phyloP scores from a whole-genome alignment of 2,113 vertebrate genomes.

The Mobula birostris region DNA sequence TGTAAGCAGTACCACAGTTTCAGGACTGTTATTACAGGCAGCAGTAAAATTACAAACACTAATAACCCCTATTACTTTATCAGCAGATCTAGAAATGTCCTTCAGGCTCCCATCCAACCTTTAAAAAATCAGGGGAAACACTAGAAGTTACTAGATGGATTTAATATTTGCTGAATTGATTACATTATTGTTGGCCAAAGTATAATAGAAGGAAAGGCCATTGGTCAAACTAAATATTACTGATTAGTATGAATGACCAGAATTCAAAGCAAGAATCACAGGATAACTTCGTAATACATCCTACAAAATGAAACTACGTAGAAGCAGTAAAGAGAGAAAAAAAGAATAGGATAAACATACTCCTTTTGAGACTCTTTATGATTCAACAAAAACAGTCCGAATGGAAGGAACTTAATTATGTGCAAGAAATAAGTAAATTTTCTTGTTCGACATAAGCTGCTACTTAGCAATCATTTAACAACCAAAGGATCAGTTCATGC shows the following conservation, averaged over 20 bases:
- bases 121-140: too few species aligned
- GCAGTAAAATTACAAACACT: background rate
- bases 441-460: constrained; percentile 6
- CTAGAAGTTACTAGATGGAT: too few species aligned
- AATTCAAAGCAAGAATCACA: background rate
- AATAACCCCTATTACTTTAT: too few species aligned
- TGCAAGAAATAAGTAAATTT: constrained; percentile 18
- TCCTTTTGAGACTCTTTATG: background rate
- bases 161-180: too few species aligned
- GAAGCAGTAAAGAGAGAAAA: background rate
- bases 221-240: background rate
- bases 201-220: background rate
- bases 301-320: background rate
- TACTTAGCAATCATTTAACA: constrained; percentile 22
- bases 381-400: background rate
- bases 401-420: background rate
- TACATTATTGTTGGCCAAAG: background rate
- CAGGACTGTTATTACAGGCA: background rate
- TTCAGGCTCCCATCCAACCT: too few species aligned
- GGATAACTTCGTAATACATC: too few species aligned
- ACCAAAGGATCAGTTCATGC: constrained; percentile 1
- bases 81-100: too few species aligned
- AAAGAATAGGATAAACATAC: background rate
- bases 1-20: background rate
- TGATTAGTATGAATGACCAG: background rate